phyloP scores from a whole-genome alignment of 2,113 vertebrate species.

The Epinephelus fuscoguttatus region DNA sequence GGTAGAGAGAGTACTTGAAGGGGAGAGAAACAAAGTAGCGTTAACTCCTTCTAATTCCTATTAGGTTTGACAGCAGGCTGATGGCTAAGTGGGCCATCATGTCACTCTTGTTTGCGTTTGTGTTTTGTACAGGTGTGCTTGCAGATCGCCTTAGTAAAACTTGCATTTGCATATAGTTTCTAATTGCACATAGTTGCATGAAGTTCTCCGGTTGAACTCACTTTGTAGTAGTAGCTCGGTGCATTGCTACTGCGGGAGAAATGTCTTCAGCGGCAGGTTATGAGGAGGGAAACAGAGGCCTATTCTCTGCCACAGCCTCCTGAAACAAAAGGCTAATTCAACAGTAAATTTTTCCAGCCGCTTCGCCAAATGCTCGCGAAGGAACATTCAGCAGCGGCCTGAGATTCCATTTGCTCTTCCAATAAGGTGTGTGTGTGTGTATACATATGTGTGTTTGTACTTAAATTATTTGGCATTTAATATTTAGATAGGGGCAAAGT shows the following conservation, averaged over 20 bases:
- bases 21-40: slow-evolving; percentile 69
- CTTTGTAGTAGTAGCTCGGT: background rate
- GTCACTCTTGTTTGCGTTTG: slow-evolving; percentile 43
- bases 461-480: slow-evolving; percentile 9
- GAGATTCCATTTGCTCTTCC: slow-evolving; percentile 54
- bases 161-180: slow-evolving; percentile 36
- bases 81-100: slow-evolving; percentile 57
- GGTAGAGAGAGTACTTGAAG: slow-evolving; percentile 62
- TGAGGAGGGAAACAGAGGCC: slow-evolving; percentile 45
- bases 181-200: slow-evolving; percentile 11
- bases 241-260: background rate
- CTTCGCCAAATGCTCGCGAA: slow-evolving; percentile 56
- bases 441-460: slow-evolving; percentile 29
- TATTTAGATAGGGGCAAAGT: slow-evolving; percentile 11
- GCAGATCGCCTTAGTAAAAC: slow-evolving; percentile 9
- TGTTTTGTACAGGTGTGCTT: slow-evolving; percentile 44
- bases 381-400: slow-evolving; percentile 40
- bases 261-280: slow-evolving; percentile 31
- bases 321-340: slow-evolving; percentile 78
- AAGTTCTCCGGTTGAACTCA: slow-evolving; percentile 23
- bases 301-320: slow-evolving; percentile 48
- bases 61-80: slow-evolving; percentile 62
- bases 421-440: slow-evolving; percentile 46
- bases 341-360: slow-evolving; percentile 75
- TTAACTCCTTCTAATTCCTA: slow-evolving; percentile 70